Evolutionary conservation across 2,113 vertebrate genomes (phyloP).

Genomic region (Trogon surrucura): DNA sequence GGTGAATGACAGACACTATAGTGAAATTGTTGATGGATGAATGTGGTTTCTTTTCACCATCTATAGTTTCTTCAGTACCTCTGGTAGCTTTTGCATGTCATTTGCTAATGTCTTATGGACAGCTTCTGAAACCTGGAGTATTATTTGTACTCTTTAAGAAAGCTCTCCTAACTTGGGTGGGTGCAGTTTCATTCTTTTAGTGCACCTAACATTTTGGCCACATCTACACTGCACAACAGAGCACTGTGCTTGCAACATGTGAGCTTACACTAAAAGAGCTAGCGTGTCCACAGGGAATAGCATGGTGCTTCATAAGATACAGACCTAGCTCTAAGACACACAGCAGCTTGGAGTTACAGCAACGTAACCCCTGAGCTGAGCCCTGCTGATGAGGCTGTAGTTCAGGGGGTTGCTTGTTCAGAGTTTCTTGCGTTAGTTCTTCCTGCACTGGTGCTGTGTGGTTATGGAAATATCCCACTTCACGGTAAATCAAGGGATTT

Average conservation of each 20-base stretch:
- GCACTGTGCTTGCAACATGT: not conserved
- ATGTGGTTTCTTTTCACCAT: not conserved
- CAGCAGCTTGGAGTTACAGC: not conserved
- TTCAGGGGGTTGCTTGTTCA: not conserved
- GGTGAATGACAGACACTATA: not conserved
- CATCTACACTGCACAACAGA: not conserved
- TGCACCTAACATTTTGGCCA: not conserved
- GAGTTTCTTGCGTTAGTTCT: not conserved
- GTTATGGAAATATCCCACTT: not conserved
- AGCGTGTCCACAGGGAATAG: not conserved
- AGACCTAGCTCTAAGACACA: not conserved
- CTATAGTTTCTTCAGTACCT: not conserved
- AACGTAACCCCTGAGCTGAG: rapidly evolving
- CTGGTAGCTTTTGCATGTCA: not conserved
- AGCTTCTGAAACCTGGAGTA: not conserved
- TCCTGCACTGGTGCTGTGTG: not conserved
- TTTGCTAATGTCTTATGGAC: not conserved
- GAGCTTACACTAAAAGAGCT: not conserved
- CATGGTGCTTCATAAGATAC: rapidly evolving
- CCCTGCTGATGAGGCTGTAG: not conserved
- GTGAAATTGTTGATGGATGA: not conserved
- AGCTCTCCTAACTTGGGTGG: not conserved
- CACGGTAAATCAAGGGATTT: not conserved
- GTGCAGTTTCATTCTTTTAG: not conserved
- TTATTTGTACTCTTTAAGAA: not conserved